Conservation (phyloP, 2,113 vertebrate genomes). For the Mormoops blainvillei region DNA sequence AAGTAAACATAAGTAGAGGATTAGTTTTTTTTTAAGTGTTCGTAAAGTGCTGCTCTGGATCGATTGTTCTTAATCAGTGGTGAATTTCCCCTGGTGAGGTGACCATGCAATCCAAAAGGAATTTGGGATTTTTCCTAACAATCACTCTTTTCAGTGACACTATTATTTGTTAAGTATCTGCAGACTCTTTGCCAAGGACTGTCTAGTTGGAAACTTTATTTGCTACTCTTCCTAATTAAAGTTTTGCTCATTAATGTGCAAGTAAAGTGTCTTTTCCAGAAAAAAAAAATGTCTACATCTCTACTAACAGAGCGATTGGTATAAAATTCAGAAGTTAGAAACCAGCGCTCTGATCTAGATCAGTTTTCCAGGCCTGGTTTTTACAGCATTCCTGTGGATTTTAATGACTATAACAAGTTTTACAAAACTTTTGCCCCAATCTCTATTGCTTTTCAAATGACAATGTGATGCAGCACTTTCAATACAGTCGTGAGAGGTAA, state of each 20-base stretch:
- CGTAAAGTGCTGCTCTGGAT: neutral
- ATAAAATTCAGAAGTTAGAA: slow-evolving; percentile 21
- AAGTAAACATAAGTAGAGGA: neutral
- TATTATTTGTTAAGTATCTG: neutral
- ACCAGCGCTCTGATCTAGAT: neutral
- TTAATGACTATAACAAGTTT: neutral
- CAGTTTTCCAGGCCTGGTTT: neutral
- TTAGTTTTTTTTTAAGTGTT: neutral
- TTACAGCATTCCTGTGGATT: neutral
- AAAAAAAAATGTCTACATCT: neutral
- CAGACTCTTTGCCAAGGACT: neutral
- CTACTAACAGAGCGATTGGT: neutral
- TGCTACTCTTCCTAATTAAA: neutral
- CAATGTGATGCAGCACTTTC: neutral
- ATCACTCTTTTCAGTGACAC: neutral
- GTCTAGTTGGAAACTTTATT: neutral
- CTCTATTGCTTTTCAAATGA: neutral
- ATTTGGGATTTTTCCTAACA: neutral
- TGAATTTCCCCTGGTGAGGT: neutral
- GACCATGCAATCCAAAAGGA: neutral
- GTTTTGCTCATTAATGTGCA: neutral
- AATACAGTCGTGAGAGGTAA: neutral
- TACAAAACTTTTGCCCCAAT: neutral
- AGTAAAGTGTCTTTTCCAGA: neutral
- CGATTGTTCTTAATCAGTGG: neutral